Percentiles rank a stretch among this genome's conserved stretches.
Evolutionary conservation across 2,797 vertebrate species (phyloP).

Genomic region (Euphonia xanthogaster): DNA sequence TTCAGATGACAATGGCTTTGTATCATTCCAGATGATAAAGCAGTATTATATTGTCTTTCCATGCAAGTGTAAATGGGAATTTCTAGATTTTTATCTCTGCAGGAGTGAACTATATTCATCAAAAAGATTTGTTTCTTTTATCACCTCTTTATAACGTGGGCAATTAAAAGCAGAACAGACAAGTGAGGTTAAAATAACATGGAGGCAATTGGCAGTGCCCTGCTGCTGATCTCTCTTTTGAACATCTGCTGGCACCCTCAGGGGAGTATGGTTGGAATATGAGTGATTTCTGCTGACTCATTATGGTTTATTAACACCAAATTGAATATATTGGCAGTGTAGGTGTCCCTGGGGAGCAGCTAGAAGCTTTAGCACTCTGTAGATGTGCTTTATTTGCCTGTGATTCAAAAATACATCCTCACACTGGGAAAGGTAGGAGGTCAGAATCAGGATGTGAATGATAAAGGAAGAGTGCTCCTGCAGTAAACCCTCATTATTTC

Average conservation of each 20-base stretch:
- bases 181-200: neutral
- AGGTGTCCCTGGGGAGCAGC: neutral
- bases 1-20: neutral
- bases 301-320: conserved; percentile 36
- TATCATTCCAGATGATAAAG: neutral
- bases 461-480: neutral
- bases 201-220: neutral
- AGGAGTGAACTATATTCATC: neutral
- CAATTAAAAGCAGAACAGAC: neutral
- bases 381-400: neutral
- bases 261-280: neutral
- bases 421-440: neutral
- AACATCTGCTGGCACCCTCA: neutral
- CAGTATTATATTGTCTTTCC: neutral
- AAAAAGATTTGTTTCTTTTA: neutral
- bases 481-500: neutral
- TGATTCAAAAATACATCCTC: conserved; percentile 6
- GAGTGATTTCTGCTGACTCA: conserved; percentile 42
- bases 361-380: neutral
- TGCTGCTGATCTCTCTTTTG: conserved; percentile 9
- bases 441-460: neutral
- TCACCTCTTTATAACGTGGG: neutral
- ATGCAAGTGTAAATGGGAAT: neutral
- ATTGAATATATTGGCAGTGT: neutral
- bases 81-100: neutral